phyloP scores from a whole-genome alignment of 2,113 vertebrate species.

The Bostrychus sinensis region DNA sequence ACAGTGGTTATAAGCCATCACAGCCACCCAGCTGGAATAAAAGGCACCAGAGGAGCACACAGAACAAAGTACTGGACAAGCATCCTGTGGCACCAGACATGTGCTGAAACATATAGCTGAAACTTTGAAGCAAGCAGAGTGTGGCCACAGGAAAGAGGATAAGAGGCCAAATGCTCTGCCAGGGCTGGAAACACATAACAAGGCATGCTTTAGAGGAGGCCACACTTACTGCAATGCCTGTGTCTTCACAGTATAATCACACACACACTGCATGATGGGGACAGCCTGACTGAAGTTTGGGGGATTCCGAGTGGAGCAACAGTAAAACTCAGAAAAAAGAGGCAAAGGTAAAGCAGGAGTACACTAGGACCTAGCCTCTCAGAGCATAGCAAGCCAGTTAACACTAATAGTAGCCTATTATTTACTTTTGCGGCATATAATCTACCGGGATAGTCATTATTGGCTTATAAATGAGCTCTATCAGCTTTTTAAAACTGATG shows the following conservation, averaged over 20 bases:
- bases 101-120: constrained; percentile 17
- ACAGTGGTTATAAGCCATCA: constrained; percentile 4
- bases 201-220: constrained; percentile 7
- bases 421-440: too few relatives aligned
- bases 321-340: too few relatives aligned
- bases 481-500: too few relatives aligned
- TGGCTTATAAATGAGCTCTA: too few relatives aligned
- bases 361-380: too few relatives aligned
- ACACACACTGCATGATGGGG: not conserved
- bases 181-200: constrained; percentile 22
- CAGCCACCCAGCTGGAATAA: constrained; percentile 7
- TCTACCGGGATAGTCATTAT: too few relatives aligned
- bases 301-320: too few relatives aligned
- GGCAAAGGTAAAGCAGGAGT: too few relatives aligned
- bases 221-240: not conserved
- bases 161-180: constrained; percentile 20
- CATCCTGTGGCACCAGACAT: constrained; percentile 14
- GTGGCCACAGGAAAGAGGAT: constrained; percentile 25
- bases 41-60: constrained; percentile 6
- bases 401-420: too few relatives aligned
- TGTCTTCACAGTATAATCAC: not conserved
- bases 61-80: constrained; percentile 14
- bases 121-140: constrained; percentile 10
- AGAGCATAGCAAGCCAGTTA: too few relatives aligned
- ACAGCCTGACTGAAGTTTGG: too few relatives aligned